phyloP scores from a whole-genome alignment of 2,113 vertebrate genomes.

The Tyrannus savana region DNA sequence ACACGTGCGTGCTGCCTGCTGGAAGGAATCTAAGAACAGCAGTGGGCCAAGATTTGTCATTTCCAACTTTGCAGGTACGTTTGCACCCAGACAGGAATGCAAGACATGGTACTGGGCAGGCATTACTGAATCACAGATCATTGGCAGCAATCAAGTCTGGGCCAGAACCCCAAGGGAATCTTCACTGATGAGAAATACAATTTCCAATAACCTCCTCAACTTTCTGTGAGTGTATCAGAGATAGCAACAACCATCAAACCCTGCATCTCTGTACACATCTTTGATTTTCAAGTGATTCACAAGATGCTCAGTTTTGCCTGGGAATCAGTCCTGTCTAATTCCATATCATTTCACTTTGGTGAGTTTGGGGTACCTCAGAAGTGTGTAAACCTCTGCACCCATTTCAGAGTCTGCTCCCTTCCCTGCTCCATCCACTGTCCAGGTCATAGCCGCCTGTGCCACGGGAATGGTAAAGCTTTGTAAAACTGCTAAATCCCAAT shows the following conservation, averaged over 20 bases:
- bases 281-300: not conserved
- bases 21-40: slow-evolving; percentile 10
- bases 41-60: not conserved
- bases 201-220: not conserved
- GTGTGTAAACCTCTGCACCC: not conserved
- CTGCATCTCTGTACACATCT: not conserved
- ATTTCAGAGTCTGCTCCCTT: not conserved
- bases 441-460: not conserved
- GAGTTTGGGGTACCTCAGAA: not conserved
- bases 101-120: not conserved
- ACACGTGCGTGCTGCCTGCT: not conserved
- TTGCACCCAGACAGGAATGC: slow-evolving; percentile 19
- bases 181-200: not conserved
- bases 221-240: not conserved
- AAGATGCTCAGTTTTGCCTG: not conserved
- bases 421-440: not conserved
- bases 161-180: not conserved
- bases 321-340: not conserved
- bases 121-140: not conserved
- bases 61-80: not conserved
- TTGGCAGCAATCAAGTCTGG: not conserved
- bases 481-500: not conserved
- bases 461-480: not conserved
- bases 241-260: not conserved
- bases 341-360: not conserved